Base-by-base conservation (phyloP, 1,140 invertebrate genomes). In the Berghia stephanieae region DNA sequence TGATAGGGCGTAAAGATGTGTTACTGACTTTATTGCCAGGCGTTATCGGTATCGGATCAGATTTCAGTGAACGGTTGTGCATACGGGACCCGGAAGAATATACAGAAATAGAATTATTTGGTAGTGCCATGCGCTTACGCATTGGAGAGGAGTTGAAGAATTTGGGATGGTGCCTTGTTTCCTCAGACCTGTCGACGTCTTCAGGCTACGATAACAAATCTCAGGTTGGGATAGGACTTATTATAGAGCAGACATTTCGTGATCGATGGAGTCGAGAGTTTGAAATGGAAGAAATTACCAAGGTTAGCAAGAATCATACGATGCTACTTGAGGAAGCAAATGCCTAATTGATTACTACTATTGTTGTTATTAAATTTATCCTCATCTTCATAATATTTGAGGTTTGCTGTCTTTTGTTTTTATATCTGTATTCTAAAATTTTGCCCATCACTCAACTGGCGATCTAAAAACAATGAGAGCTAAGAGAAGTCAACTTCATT, bases 101-200 rank as follows among this genome's bases (percentile, higher is more conserved):
- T 73, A 83, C 82, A 24, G 86, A 87, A 74, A 27, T 87, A n/a
- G 83, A 86, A 72, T 73, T 87, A 27, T 82, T 78, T 63, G 83
- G 84, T 36, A 81, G 82, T 70, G 84, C 83, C 49, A 79, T 83
- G 0, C 76, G 86, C 34, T 52, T 86, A 44, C 68, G 81, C 38
- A 75, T 86, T n/a, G 85, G 82, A 4, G 86, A 87, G 92, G 94
- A 85, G 94, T 93, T 83, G 94, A 92, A 96, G 93, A 6, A 95
- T 93, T 82, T 94, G 93, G 49, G 94, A 92, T 80, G 93, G 93
- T 42, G 95, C 91, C 72, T 95, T 89, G 77, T 94, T 90, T n/a
- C 95, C 93, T 83, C 81, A 18, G 77, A 86, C 55, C 34, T 86
- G 42, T 86, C 85, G 8, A 85, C 86, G 3, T 87, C 86, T 5